Evolutionary conservation across 2,797 vertebrate species (phyloP).

Genomic region (Lagocephalus sceleratus): DNA sequence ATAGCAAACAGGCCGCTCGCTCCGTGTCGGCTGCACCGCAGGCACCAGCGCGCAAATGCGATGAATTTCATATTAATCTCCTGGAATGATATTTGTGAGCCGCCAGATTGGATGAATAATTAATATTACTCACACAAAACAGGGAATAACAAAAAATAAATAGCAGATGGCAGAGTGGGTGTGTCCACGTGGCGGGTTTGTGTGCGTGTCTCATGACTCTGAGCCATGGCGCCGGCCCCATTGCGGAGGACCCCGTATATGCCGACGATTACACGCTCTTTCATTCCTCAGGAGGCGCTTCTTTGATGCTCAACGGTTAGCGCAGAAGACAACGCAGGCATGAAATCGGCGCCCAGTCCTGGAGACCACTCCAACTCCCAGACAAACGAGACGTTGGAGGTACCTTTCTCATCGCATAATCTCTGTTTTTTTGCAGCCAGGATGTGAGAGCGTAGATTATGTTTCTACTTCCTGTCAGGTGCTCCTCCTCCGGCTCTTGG

Average conservation of each 20-base stretch:
- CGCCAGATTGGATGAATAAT: conserved; percentile 54
- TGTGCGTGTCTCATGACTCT: conserved; percentile 23
- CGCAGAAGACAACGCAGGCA: conserved; percentile 59
- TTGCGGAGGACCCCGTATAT: conserved; percentile 52
- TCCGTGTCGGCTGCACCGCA: conserved; percentile 39
- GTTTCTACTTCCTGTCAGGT: conserved; percentile 3
- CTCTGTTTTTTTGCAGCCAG: conserved; percentile 20
- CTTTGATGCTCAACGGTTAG: conserved; percentile 69
- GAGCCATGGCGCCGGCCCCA: conserved; percentile 54
- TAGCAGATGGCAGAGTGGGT: conserved; percentile 1
- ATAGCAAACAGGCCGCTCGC: conserved; percentile 52
- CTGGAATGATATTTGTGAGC: conserved; percentile 49
- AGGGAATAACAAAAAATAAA: conserved; percentile 51
- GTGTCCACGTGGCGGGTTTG: not conserved
- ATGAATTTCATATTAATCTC: conserved; percentile 63
- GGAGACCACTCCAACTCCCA: not conserved
- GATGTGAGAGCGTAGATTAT: conserved; percentile 25
- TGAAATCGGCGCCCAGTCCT: conserved; percentile 62
- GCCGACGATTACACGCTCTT: conserved; percentile 57
- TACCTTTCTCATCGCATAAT: conserved; percentile 42
- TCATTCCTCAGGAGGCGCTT: conserved; percentile 51
- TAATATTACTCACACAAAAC: conserved; percentile 44
- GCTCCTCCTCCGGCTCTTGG: conserved; percentile 32
- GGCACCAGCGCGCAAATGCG: conserved; percentile 27
- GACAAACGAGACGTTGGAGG: conserved; percentile 9